Conservation (phyloP, 2,888 invertebrate species). For the Drosophila macrospina region DNA sequence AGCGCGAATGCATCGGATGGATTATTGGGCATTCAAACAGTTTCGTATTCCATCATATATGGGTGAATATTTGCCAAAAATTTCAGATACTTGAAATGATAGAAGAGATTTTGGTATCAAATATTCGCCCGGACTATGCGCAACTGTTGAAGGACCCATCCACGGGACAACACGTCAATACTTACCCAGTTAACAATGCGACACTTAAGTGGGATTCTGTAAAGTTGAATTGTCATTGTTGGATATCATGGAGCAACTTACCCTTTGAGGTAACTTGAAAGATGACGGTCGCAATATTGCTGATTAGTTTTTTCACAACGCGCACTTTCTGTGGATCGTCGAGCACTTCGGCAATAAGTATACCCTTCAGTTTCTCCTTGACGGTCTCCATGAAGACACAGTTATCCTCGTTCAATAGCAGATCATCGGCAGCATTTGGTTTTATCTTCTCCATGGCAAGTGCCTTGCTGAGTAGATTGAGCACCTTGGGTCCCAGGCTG, state of each 20-base stretch:
- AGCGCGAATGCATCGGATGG: background rate
- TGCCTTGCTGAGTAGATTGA: constrained; percentile 91
- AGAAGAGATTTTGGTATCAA: background rate
- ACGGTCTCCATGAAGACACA: constrained; percentile 93
- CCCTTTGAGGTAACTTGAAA: constrained; percentile 88
- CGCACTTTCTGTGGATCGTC: constrained; percentile 87
- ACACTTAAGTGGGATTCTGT: background rate
- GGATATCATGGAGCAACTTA: constrained; percentile 66
- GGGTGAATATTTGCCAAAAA: background rate
- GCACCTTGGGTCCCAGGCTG: constrained; percentile 92
- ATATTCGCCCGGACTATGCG: background rate
- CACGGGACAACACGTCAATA: background rate
- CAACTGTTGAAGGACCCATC: background rate
- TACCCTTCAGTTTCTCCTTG: constrained; percentile 93
- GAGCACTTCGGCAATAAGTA: constrained; percentile 90
- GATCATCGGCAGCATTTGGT: constrained; percentile 91
- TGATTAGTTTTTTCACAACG: constrained; percentile 91
- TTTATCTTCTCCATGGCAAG: constrained; percentile 91
- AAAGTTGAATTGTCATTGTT: background rate
- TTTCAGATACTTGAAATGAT: background rate
- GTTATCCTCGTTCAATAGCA: constrained; percentile 90
- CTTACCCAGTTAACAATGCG: background rate
- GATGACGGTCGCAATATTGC: constrained; percentile 91
- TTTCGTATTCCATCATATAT: background rate
- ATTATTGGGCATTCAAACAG: background rate